Evolutionary conservation across 2,113 vertebrate genomes (phyloP).

Genomic region (Bolborhynchus lineola): DNA sequence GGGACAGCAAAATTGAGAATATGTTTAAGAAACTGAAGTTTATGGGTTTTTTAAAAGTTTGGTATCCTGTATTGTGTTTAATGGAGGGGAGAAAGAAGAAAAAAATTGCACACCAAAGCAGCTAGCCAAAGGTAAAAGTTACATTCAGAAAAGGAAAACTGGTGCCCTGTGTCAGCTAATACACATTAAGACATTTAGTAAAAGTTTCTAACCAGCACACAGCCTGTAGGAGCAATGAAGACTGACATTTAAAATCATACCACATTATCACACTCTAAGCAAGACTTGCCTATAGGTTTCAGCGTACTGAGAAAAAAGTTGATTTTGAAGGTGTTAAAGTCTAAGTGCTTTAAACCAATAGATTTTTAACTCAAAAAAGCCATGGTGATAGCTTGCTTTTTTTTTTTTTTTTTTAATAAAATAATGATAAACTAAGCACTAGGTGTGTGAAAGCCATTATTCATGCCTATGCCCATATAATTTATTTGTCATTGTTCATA

Average conservation of each 20-base stretch:
- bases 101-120: background rate
- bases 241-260: background rate
- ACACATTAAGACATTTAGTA: background rate
- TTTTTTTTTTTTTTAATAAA: background rate
- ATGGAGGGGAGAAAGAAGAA: background rate
- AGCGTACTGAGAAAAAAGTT: background rate
- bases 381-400: background rate
- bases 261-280: background rate
- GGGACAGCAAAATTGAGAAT: background rate
- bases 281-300: background rate
- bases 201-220: background rate
- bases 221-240: background rate
- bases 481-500: background rate
- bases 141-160: background rate
- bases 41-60: background rate
- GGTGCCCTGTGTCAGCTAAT: background rate
- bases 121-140: background rate
- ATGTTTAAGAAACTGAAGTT: background rate
- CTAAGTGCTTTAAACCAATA: background rate
- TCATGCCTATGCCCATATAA: rapidly evolving
- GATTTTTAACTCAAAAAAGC: background rate
- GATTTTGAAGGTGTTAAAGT: background rate
- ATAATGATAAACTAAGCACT: background rate
- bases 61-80: background rate
- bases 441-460: background rate